A percentile compares a stretch with the other conserved stretches of the same genome.
These are phyloP conservation scores for Gasterosteus nipponicus DNA, from an alignment of 2,113 vertebrate genomes.

Conservation along the genomic window DNA sequence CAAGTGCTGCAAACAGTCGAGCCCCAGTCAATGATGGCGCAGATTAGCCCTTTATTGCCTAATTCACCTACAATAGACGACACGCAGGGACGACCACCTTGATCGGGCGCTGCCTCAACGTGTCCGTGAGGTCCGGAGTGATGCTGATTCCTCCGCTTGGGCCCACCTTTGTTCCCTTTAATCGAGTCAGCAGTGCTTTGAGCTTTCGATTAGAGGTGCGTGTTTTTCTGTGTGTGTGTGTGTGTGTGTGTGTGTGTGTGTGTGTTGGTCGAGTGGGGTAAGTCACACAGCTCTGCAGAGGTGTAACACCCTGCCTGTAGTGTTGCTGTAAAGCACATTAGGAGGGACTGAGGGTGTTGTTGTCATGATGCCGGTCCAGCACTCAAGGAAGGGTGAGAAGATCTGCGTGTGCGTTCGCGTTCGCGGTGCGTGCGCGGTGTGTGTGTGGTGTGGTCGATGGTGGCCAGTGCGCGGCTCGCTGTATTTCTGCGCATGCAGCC, in stretches of 20 bases:
- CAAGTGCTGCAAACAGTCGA: conserved; percentile 62
- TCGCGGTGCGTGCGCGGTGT: conserved; percentile 20
- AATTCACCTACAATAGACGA: conserved; percentile 65
- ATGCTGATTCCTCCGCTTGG: conserved; percentile 60
- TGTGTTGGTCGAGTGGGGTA: conserved; percentile 28
- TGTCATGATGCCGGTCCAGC: conserved; percentile 69
- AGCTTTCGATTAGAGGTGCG: conserved; percentile 67
- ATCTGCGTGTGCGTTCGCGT: conserved; percentile 36
- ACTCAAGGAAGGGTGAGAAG: conserved; percentile 70
- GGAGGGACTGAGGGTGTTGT: conserved; percentile 71
- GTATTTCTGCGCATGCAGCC: conserved; percentile 20
- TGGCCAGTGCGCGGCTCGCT: conserved; percentile 35
- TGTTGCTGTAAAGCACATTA: conserved; percentile 79
- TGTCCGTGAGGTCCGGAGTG: conserved; percentile 52
- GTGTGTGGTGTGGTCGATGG: conserved; percentile 25
- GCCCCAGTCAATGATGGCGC: conserved; percentile 63
- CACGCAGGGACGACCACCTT: conserved; percentile 66
- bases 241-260: conserved; percentile 23
- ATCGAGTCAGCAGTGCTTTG: conserved; percentile 73
- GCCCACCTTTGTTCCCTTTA: conserved; percentile 67
- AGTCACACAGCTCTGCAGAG: conserved; percentile 71
- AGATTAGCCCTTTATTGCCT: conserved; percentile 73
- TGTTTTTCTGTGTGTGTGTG: conserved; percentile 21
- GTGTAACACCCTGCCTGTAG: conserved; percentile 75
- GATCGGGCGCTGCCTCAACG: conserved; percentile 38